Evolutionary conservation across 2,797 vertebrate genomes (phyloP).

Genomic region (Yasuhikotakia modesta): DNA sequence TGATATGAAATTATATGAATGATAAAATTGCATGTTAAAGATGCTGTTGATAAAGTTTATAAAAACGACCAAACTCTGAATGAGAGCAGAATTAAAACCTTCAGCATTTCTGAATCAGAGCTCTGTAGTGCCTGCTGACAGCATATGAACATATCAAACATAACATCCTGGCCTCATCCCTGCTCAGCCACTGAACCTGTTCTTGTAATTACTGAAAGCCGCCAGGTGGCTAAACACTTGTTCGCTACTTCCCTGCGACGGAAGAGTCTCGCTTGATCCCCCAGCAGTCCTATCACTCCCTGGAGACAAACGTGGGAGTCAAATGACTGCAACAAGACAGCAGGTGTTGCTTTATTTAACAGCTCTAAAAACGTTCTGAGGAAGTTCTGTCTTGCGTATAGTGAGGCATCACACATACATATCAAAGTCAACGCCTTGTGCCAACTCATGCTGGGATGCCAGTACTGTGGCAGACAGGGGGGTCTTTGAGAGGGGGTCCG

Average conservation of each 20-base stretch:
- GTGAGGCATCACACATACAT: background rate
- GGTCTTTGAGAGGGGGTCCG: conserved; percentile 3
- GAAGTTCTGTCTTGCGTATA: conserved; percentile 39
- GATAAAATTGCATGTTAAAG: background rate
- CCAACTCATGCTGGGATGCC: conserved; percentile 1
- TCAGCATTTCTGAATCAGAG: background rate
- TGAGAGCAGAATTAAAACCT: background rate
- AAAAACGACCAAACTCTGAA: background rate
- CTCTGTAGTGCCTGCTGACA: conserved; percentile 14
- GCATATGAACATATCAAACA: conserved; percentile 30
- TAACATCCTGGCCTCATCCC: conserved; percentile 29
- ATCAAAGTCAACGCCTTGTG: background rate
- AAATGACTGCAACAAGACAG: conserved; percentile 51
- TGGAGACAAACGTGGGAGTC: conserved; percentile 53
- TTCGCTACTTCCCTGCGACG: conserved; percentile 49
- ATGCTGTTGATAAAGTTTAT: background rate
- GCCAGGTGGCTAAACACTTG: conserved; percentile 51
- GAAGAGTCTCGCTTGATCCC: conserved; percentile 49
- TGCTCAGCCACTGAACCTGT: conserved; percentile 54
- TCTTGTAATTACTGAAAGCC: conserved; percentile 57
- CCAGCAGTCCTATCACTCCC: conserved; percentile 52
- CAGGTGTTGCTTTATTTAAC: conserved; percentile 56
- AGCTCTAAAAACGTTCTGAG: conserved; percentile 35
- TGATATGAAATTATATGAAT: too few relatives aligned
- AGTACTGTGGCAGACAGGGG: conserved; percentile 34